phyloP scores from a whole-genome alignment of 2,113 vertebrate species.

The Xiphophorus couchianus region DNA sequence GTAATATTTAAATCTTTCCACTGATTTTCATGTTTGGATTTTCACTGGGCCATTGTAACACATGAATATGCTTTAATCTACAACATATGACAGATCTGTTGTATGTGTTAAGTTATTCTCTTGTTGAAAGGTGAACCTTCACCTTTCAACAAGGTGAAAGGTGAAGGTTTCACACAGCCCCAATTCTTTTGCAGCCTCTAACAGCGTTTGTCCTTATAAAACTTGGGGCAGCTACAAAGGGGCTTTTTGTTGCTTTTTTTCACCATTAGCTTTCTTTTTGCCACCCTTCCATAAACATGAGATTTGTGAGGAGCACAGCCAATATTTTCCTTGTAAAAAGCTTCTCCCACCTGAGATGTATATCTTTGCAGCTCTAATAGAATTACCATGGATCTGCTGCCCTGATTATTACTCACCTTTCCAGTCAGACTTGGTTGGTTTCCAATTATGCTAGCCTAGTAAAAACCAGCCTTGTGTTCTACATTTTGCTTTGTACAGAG shows the following conservation, averaged over 20 bases:
- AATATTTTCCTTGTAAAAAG: too few species aligned
- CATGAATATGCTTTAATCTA: too few species aligned
- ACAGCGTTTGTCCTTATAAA: not conserved
- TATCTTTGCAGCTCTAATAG: not conserved
- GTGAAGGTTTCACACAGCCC: too few species aligned
- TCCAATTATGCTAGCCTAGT: not conserved
- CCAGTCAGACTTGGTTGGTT: not conserved
- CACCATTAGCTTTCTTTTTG: not conserved
- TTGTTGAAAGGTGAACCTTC: not conserved
- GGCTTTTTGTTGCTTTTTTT: not conserved
- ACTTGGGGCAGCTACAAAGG: not conserved
- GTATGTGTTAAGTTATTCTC: not conserved
- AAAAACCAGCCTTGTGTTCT: too few species aligned
- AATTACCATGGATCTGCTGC: not conserved
- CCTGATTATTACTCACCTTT: not conserved
- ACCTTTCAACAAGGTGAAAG: too few species aligned
- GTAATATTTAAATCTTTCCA: too few species aligned
- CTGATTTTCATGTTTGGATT: not conserved
- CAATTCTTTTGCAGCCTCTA: not conserved
- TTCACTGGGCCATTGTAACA: too few species aligned
- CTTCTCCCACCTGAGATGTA: not conserved
- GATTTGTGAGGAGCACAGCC: too few species aligned
- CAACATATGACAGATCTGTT: not conserved
- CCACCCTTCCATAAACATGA: too few species aligned
- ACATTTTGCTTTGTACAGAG: too few species aligned